Conservation (phyloP, 2,113 vertebrate species). For the Erythrocercus mccallii region DNA sequence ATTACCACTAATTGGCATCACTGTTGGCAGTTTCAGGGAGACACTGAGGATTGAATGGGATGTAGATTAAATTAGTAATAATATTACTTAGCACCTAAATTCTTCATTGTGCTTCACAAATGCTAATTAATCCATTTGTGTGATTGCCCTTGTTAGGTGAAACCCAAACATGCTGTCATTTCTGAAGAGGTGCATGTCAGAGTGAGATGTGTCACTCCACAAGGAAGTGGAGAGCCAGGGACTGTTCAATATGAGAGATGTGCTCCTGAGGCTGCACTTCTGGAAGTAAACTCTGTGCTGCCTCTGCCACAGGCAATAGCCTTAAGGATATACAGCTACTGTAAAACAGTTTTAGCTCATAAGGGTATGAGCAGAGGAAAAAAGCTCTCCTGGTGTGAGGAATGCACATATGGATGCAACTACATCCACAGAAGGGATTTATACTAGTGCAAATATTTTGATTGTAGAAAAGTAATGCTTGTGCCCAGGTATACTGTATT, state of each 20-base stretch:
- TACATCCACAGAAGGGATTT: not conserved
- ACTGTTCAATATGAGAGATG: not conserved
- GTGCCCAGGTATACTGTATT: not conserved
- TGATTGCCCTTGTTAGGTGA: not conserved
- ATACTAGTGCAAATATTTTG: not conserved
- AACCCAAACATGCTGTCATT: not conserved
- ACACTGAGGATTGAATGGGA: constrained; percentile 8
- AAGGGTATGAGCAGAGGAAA: not conserved
- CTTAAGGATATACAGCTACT: not conserved
- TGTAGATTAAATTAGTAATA: constrained; percentile 57
- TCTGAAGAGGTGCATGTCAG: not conserved
- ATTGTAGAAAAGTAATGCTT: not conserved
- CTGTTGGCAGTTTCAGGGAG: constrained; percentile 46
- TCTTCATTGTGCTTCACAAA: constrained; percentile 19
- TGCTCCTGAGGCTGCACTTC: not conserved
- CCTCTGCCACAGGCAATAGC: not conserved
- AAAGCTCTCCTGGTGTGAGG: not conserved
- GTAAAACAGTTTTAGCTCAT: not conserved
- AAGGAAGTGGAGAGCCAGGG: not conserved
- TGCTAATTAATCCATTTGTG: constrained; percentile 19
- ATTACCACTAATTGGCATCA: constrained; percentile 48
- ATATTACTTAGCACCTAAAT: constrained; percentile 43
- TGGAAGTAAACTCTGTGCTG: not conserved
- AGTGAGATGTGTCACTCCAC: not conserved
- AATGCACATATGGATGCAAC: accelerated